Evolutionary conservation across 2,888 invertebrate species (phyloP).

Genomic region (Parthenolecanium corni): DNA sequence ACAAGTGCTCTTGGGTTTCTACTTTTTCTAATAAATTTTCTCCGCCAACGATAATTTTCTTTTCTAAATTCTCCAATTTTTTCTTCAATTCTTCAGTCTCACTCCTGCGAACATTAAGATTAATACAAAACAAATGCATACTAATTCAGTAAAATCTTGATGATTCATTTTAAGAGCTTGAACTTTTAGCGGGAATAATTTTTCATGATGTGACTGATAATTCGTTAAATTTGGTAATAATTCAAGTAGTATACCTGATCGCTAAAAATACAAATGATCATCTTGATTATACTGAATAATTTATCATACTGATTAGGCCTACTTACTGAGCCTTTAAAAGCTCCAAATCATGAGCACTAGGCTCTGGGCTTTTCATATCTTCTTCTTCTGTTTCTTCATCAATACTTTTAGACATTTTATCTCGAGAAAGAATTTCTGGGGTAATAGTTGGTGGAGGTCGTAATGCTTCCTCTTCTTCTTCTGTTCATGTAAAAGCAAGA

Average conservation of each 20-base stretch:
- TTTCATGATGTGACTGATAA: too few relatives aligned
- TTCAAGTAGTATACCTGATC: too few relatives aligned
- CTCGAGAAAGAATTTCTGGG: background rate
- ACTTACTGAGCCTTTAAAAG: conserved; percentile 37
- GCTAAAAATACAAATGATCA: too few relatives aligned
- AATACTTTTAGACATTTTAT: background rate
- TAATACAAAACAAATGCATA: background rate
- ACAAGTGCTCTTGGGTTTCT: conserved; percentile 76
- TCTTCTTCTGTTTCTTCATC: conserved; percentile 39
- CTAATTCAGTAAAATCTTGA: too few relatives aligned
- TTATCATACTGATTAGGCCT: too few relatives aligned
- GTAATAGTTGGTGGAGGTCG: background rate
- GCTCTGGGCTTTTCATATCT: conserved; percentile 38
- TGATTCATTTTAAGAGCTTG: too few relatives aligned
- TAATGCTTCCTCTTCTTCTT: background rate
- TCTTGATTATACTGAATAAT: too few relatives aligned
- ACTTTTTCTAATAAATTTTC: conserved; percentile 96
- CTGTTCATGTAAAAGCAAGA: background rate
- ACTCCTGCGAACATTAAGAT: conserved; percentile 31
- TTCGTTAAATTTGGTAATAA: too few relatives aligned
- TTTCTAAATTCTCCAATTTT: conserved; percentile 80
- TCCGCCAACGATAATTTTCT: conserved; percentile 93
- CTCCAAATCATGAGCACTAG: conserved; percentile 51
- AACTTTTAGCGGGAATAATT: too few relatives aligned
- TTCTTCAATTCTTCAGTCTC: conserved; percentile 40